These are phyloP conservation scores for Scomber japonicus DNA, from an alignment of 2,113 vertebrate genomes.

Conservation along the genomic window DNA sequence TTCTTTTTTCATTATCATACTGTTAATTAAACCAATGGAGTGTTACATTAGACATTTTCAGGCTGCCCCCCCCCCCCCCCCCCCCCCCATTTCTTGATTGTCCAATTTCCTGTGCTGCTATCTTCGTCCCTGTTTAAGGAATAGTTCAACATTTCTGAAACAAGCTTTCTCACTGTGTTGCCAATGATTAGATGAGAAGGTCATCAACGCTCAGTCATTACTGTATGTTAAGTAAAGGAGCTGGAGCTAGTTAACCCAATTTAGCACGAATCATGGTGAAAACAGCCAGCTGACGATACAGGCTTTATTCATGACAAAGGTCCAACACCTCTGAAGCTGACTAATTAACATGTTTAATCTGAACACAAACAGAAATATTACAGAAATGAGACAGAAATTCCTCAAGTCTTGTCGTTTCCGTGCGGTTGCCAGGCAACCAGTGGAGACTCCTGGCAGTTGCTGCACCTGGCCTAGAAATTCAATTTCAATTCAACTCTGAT, in stretches of 20 bases:
- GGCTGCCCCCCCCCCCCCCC: too few relatives aligned
- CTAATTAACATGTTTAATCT: background rate
- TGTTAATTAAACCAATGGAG: too few relatives aligned
- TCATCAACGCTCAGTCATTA: background rate
- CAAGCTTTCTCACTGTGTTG: too few relatives aligned
- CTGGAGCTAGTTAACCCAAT: too few relatives aligned
- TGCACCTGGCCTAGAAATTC: background rate
- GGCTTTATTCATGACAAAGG: too few relatives aligned
- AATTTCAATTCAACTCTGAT: background rate
- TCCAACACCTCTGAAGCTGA: background rate
- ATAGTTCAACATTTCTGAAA: background rate
- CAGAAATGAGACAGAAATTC: background rate
- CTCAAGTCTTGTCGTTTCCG: background rate
- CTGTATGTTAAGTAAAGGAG: too few relatives aligned
- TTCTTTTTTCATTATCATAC: too few relatives aligned
- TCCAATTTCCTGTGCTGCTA: background rate
- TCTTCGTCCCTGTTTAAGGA: background rate
- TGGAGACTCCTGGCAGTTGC: background rate
- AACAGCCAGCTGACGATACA: too few relatives aligned
- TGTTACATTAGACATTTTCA: too few relatives aligned
- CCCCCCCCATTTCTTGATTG: too few relatives aligned
- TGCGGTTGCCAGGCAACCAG: slow-evolving; percentile 25
- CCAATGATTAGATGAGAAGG: too few relatives aligned
- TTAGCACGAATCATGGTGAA: too few relatives aligned
- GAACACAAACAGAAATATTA: background rate